Conservation (phyloP, 2,113 vertebrate genomes). For the Syngnathoides biaculeatus region DNA sequence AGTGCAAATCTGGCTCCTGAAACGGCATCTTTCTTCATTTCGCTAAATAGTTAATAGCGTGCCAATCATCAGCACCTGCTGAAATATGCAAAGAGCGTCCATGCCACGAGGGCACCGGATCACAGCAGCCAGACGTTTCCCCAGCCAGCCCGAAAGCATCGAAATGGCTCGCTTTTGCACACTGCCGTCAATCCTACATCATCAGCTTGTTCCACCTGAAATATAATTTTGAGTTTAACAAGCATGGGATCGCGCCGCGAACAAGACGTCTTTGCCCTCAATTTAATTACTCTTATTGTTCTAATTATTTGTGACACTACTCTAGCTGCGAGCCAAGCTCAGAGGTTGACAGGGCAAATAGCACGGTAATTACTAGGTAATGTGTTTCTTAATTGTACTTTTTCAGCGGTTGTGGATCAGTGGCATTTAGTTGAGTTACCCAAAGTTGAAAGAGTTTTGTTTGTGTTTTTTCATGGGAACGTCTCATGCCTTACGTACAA, state of each 20-base stretch:
- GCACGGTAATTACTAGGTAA: conserved; percentile 66
- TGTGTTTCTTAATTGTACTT: conserved; percentile 67
- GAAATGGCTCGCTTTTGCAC: conserved; percentile 24
- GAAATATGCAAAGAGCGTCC: conserved; percentile 33
- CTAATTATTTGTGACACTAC: conserved; percentile 76
- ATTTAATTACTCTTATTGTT: conserved; percentile 71
- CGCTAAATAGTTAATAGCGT: background rate
- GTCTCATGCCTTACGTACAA: conserved; percentile 9
- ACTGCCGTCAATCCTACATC: conserved; percentile 4
- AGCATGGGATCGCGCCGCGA: conserved; percentile 48
- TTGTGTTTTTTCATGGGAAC: conserved; percentile 19
- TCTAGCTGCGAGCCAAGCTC: conserved; percentile 36
- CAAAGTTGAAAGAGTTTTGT: conserved; percentile 16
- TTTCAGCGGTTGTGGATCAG: conserved; percentile 25
- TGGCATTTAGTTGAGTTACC: conserved; percentile 1
- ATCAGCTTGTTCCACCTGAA: conserved; percentile 26
- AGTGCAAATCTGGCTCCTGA: background rate
- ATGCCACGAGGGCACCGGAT: conserved; percentile 23
- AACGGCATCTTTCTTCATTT: background rate
- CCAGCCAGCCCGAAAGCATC: conserved; percentile 30
- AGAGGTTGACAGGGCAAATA: conserved; percentile 54
- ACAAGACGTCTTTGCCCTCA: conserved; percentile 57
- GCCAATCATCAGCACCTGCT: background rate
- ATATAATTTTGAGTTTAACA: conserved; percentile 14
- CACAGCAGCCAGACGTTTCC: conserved; percentile 48